phyloP scores from a whole-genome alignment of 2,797 vertebrate species.

The Cichlasoma orientale region DNA sequence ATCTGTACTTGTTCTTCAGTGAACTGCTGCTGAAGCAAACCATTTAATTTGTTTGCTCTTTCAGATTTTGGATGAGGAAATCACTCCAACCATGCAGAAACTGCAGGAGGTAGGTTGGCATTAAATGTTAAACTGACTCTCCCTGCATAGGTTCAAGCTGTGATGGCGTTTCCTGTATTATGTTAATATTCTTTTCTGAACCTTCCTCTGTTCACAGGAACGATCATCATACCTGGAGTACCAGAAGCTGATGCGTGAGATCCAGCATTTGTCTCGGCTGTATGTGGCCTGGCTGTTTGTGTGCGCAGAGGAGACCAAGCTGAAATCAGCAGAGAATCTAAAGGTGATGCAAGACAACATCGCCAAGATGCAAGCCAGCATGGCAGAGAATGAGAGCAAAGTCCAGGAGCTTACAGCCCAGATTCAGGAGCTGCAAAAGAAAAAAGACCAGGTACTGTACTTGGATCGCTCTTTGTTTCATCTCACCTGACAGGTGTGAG shows the following conservation, averaged over 20 bases:
- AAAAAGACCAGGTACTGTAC: slow-evolving; percentile 84
- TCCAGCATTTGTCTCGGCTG: slow-evolving; percentile 87
- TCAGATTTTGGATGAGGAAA: slow-evolving; percentile 93
- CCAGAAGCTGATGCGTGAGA: slow-evolving; percentile 88
- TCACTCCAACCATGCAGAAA: slow-evolving; percentile 92
- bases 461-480: too few relatives aligned
- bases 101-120: slow-evolving; percentile 86
- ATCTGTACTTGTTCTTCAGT: not conserved
- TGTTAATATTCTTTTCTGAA: not conserved
- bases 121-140: not conserved
- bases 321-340: slow-evolving; percentile 82
- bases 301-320: slow-evolving; percentile 87
- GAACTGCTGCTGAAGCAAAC: not conserved
- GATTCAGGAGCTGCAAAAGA: slow-evolving; percentile 86
- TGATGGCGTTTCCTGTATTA: not conserved
- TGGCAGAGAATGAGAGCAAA: slow-evolving; percentile 83
- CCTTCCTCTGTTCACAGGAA: slow-evolving; percentile 76
- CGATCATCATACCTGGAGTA: slow-evolving; percentile 91
- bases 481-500: too few relatives aligned
- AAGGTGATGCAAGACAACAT: slow-evolving; percentile 85
- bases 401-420: slow-evolving; percentile 83
- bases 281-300: slow-evolving; percentile 90
- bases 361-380: slow-evolving; percentile 79
- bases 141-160: not conserved
- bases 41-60: slow-evolving; percentile 31